phyloP scores from a whole-genome alignment of 2,113 vertebrate genomes.

The Passer montanus region DNA sequence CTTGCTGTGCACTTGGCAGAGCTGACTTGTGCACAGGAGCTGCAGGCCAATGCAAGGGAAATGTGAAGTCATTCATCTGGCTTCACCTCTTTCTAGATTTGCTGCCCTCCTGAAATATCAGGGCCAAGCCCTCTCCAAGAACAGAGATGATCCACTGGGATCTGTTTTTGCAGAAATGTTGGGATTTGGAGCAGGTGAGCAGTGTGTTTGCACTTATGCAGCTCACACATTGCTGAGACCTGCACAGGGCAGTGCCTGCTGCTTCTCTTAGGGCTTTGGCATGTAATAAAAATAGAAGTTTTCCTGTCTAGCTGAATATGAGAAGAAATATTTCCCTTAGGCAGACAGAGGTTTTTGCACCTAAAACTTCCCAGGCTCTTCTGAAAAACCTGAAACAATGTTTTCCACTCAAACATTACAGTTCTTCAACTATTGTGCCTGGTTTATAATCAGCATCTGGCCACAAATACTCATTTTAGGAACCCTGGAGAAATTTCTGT shows the following conservation, averaged over 20 bases:
- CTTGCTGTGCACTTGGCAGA: not conserved
- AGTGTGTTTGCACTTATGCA: not conserved
- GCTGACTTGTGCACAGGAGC: not conserved
- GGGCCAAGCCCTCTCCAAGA: not conserved
- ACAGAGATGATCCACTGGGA: not conserved
- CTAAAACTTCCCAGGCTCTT: not conserved
- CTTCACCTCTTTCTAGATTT: not conserved
- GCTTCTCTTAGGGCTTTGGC: not conserved
- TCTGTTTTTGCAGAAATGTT: not conserved
- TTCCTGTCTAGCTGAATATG: not conserved
- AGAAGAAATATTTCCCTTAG: not conserved
- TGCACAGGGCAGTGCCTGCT: not conserved
- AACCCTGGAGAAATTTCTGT: constrained; percentile 30
- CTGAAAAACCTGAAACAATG: not conserved
- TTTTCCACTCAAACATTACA: not conserved
- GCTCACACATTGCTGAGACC: not conserved
- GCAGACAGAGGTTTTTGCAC: not conserved
- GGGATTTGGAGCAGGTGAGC: not conserved
- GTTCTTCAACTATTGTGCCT: not conserved
- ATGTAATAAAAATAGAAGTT: not conserved
- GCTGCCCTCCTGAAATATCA: not conserved
- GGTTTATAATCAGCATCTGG: constrained; percentile 12
- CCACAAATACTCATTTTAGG: constrained; percentile 21
- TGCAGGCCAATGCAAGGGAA: not conserved
- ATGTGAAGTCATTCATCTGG: not conserved